A percentile compares a stretch with the other conserved stretches of the same genome.
These are phyloP conservation scores for Pantherophis vulpinus DNA, from an alignment of 2,797 vertebrate genomes.

Conservation along the genomic window DNA sequence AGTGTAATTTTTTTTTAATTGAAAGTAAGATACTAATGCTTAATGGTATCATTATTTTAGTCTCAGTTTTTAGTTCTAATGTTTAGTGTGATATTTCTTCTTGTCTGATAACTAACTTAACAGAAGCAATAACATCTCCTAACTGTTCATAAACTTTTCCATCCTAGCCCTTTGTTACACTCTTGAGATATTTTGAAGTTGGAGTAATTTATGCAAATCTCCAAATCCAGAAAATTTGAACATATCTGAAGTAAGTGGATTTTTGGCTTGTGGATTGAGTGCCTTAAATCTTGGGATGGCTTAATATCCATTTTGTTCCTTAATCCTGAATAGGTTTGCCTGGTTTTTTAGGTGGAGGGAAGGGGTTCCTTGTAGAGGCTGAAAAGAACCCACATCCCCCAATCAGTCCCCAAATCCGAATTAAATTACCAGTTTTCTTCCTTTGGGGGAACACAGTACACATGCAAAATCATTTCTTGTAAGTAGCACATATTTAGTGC, in stretches of 20 bases:
- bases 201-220: not conserved
- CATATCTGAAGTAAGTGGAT: not conserved
- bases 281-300: not conserved
- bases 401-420: not conserved
- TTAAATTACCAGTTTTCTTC: not conserved
- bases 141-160: not conserved
- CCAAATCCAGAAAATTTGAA: not conserved
- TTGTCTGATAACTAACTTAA: slow-evolving; percentile 51
- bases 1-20: slow-evolving; percentile 12
- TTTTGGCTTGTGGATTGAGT: not conserved
- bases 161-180: not conserved
- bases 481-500: not conserved
- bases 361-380: not conserved
- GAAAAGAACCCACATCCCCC: not conserved
- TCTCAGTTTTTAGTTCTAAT: slow-evolving; percentile 25
- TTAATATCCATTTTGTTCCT: not conserved
- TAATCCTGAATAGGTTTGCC: not conserved
- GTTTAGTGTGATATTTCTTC: not conserved
- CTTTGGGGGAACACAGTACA: not conserved
- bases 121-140: slow-evolving; percentile 17
- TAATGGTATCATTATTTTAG: slow-evolving; percentile 4
- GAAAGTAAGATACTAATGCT: not conserved
- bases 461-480: not conserved
- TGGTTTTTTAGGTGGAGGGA: not conserved
- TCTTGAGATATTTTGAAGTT: slow-evolving; percentile 11